Percentiles rank a stretch among this genome's conserved stretches.
Evolutionary conservation across 1,140 invertebrate genomes (phyloP).

Genomic region (Trachelipus rathkii): DNA sequence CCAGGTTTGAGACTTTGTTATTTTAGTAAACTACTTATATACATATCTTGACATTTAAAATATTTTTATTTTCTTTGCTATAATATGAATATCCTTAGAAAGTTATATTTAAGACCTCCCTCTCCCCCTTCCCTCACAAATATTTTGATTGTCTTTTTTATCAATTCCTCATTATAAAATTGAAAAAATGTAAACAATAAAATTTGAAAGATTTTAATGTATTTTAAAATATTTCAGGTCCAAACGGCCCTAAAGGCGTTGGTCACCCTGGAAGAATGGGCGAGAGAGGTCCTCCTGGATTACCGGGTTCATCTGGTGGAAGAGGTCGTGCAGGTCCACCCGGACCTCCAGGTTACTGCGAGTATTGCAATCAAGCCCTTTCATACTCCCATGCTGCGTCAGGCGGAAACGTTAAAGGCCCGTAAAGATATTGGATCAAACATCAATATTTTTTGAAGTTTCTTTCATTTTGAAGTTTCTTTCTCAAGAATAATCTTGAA

Average conservation of each 20-base stretch:
- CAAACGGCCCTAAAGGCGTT: constrained; percentile 35
- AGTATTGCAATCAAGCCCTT: constrained; percentile 42
- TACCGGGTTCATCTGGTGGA: constrained; percentile 40
- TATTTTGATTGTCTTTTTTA: too few species aligned
- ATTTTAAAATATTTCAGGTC: constrained; percentile 25
- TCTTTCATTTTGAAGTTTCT: too few species aligned
- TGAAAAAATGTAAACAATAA: too few species aligned
- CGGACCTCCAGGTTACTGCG: constrained; percentile 42
- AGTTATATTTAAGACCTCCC: too few species aligned
- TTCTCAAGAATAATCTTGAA: too few species aligned
- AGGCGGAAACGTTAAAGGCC: constrained; percentile 40
- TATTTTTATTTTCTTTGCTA: too few species aligned
- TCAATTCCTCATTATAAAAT: too few species aligned
- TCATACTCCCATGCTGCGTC: constrained; percentile 28
- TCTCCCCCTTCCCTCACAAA: too few species aligned
- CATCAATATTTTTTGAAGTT: neutral
- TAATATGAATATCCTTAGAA: too few species aligned
- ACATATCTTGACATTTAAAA: too few species aligned
- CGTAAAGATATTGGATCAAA: constrained; percentile 20
- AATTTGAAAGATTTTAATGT: too few species aligned
- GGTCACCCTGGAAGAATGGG: constrained; percentile 40
- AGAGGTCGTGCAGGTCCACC: constrained; percentile 35
- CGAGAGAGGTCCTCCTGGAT: constrained; percentile 41
- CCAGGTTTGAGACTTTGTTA: constrained; percentile 22
- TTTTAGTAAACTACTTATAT: too few species aligned